phyloP scores from a whole-genome alignment of 2,888 invertebrate species.

The Cyclophora albipunctata region DNA sequence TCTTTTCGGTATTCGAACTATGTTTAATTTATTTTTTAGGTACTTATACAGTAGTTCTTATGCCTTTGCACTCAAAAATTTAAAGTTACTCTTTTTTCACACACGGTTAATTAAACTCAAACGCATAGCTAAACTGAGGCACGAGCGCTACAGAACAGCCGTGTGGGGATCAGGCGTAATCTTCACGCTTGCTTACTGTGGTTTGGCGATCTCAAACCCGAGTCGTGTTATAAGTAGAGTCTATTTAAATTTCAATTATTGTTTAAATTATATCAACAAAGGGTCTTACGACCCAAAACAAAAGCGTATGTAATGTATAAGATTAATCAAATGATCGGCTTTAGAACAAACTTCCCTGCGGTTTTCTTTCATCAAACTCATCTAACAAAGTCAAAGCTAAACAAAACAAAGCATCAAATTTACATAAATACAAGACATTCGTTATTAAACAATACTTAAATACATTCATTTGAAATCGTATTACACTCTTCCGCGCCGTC shows the following conservation, averaged over 20 bases:
- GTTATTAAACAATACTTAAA: constrained; percentile 56
- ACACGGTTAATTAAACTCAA: no score
- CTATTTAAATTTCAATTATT: no score
- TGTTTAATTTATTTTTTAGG: background rate
- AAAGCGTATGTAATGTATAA: constrained; percentile 40
- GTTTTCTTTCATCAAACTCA: constrained; percentile 18
- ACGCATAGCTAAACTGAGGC: no score
- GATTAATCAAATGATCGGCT: constrained; percentile 4
- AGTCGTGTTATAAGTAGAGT: no score
- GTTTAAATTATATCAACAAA: constrained; percentile 15
- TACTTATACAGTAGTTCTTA: no score
- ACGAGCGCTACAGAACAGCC: no score
- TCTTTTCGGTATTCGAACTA: background rate
- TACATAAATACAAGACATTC: constrained; percentile 68
- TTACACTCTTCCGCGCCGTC: constrained; percentile 60
- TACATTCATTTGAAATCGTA: constrained; percentile 51
- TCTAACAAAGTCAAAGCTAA: constrained; percentile 41
- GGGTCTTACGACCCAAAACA: constrained; percentile 49
- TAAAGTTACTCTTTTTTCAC: no score
- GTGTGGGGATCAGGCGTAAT: no score
- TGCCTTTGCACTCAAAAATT: no score
- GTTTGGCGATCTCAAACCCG: no score
- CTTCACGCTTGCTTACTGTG: no score
- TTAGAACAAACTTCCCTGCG: constrained; percentile 20
- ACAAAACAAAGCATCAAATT: constrained; percentile 61